Conservation (phyloP, 2,888 invertebrate species). For the Eupithecia exiguata region DNA sequence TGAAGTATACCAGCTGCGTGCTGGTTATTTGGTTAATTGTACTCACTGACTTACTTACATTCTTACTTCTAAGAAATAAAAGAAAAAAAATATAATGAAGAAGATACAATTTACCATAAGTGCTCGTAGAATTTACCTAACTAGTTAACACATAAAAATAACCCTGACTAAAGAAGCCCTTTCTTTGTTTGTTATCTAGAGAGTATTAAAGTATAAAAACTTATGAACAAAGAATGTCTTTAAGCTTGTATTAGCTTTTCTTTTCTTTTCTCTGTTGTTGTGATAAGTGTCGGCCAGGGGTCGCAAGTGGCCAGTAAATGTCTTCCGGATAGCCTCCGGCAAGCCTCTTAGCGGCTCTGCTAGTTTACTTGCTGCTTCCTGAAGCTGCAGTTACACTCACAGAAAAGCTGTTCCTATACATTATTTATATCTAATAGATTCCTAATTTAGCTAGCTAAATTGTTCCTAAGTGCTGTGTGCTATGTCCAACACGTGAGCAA, state of each 20-base stretch:
- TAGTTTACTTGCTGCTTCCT: constrained; percentile 10
- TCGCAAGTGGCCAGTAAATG: constrained; percentile 10
- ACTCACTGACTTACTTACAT: not conserved
- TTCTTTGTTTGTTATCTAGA: not conserved
- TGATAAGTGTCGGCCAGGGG: constrained; percentile 15
- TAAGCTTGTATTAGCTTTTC: not conserved
- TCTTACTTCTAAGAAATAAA: too few species aligned
- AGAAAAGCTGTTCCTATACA: not conserved
- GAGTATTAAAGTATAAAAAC: not conserved
- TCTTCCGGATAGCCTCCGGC: constrained; percentile 15
- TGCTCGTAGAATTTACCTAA: too few species aligned
- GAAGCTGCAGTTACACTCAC: not conserved
- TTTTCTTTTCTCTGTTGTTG: not conserved
- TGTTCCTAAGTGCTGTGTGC: not conserved
- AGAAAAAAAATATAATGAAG: too few species aligned
- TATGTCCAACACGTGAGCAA: not conserved
- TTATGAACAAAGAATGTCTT: not conserved
- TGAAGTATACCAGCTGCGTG: not conserved
- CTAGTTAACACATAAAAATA: not conserved
- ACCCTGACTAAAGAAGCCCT: not conserved
- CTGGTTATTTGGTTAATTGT: not conserved
- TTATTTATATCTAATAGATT: not conserved
- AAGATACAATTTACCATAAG: too few species aligned
- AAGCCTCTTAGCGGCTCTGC: constrained; percentile 18
- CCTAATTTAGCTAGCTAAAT: not conserved